Percentiles rank a stretch among this genome's conserved stretches.
phyloP scores from a whole-genome alignment of 2,888 invertebrate genomes.

The Erebia aethiops region DNA sequence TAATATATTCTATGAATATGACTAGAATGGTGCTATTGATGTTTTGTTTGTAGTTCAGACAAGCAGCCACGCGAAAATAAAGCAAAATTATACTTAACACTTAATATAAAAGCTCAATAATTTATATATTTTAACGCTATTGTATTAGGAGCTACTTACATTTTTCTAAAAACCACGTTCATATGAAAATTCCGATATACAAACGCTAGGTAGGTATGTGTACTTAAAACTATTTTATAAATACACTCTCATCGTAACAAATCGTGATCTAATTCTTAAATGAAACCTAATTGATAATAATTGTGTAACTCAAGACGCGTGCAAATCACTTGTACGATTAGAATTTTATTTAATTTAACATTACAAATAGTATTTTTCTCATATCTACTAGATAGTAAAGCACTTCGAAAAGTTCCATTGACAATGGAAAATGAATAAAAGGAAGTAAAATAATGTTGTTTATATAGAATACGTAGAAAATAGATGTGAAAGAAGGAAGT shows the following conservation, averaged over 20 bases:
- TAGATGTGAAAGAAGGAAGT: constrained; percentile 37
- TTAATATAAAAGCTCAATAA: constrained; percentile 52
- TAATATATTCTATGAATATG: constrained; percentile 35
- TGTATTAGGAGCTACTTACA: constrained; percentile 59
- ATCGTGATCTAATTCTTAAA: constrained; percentile 56
- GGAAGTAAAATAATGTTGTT: constrained; percentile 12
- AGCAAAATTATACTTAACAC: constrained; percentile 42
- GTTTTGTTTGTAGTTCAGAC: constrained; percentile 25
- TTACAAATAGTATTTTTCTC: constrained; percentile 74
- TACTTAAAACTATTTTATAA: constrained; percentile 60
- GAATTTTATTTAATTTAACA: constrained; percentile 69
- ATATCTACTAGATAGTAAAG: constrained; percentile 82
- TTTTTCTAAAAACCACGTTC: constrained; percentile 65
- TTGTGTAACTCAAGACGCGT: constrained; percentile 54
- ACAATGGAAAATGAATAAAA: constrained; percentile 54
- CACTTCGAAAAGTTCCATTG: constrained; percentile 79
- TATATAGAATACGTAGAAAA: constrained; percentile 26
- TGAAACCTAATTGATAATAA: constrained; percentile 33
- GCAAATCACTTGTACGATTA: constrained; percentile 76
- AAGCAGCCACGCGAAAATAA: constrained; percentile 39
- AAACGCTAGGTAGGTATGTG: constrained; percentile 76
- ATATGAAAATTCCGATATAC: constrained; percentile 73
- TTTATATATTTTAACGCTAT: constrained; percentile 51
- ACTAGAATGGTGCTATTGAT: constrained; percentile 36
- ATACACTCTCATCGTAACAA: constrained; percentile 75